These are phyloP conservation scores for Pristis pectinata DNA, from an alignment of 2,797 vertebrate species.

Conservation along the genomic window DNA sequence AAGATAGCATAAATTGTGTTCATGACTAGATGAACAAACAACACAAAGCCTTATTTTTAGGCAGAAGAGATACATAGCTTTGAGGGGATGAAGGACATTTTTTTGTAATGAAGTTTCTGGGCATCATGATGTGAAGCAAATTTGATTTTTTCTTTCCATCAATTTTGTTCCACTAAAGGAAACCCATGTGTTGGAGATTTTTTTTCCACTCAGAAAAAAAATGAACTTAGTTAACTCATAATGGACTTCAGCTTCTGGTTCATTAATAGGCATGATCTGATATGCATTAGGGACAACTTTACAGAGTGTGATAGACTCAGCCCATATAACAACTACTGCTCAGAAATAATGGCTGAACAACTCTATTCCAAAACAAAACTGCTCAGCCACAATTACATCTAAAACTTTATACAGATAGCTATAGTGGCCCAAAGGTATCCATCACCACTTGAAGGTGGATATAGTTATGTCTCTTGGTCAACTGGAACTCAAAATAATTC, in stretches of 20 bases:
- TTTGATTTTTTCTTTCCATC: neutral
- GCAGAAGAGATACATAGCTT: no score
- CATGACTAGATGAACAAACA: no score
- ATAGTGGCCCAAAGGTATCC: neutral
- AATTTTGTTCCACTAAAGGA: neutral
- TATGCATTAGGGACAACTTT: neutral
- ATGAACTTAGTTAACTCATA: neutral
- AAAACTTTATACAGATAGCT: neutral
- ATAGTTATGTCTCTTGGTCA: neutral
- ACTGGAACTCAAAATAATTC: neutral
- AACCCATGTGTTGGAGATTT: neutral
- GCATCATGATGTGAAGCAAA: neutral
- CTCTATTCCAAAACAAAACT: neutral
- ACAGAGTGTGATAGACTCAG: neutral
- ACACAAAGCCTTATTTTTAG: no score
- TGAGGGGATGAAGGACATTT: neutral
- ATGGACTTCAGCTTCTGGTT: neutral
- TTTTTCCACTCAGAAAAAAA: neutral
- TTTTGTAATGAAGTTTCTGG: neutral
- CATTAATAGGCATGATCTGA: neutral
- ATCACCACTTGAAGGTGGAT: neutral
- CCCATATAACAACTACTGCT: neutral
- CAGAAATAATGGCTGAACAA: neutral
- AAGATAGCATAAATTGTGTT: no score
- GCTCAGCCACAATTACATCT: neutral